Base-by-base conservation (phyloP, 2,797 vertebrate species). In the Sebastiscus albofasciatus region DNA sequence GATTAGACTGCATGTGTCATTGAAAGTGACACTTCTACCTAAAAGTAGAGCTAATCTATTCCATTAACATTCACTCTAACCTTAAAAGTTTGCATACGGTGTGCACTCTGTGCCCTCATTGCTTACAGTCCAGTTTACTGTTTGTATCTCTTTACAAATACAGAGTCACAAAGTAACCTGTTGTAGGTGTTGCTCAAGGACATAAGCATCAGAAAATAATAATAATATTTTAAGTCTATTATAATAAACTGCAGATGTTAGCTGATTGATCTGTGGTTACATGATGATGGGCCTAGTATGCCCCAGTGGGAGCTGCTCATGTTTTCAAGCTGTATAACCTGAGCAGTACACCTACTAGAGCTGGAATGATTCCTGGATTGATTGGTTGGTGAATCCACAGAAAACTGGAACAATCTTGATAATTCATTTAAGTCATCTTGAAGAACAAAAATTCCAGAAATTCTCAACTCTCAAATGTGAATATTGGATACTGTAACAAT, bases 281-380 rank as follows among this genome's bases (percentile, higher is more conserved):
- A 34, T 79, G 60, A 16, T 36, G 27, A 46, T 36, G 16, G 12
- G 8, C 8, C 52, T 68, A 49, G 18, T 49, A 1, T 67, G n/a
- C 52, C 22, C 18, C 18, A 67, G 20, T 34, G 55, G 67, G 29
- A 65, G 31, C 61, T 68, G 55, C 16, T 61, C 39, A 22, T 77
- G 29, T 74, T 79, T 64, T 83, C 18, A 66, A 6, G 18, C 33
- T 59, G 24, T 59, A n/a, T 59, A 27, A 71, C 55, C 26, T 42
- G 1, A 42, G n/a, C 26, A 16, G 39, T 16, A 29, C 12, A 20
- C 4, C 22, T 36, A 11, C 59, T 24, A 10, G 20, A 70, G 68
- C n/a, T 56, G 22, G 20, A 55, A 34, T 22, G 7, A 16, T 27
- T 61, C 0, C 1, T 11, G 10, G 1, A 54, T 54, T 27, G 33